Base-by-base conservation (phyloP, 2,113 vertebrate species). In the Tricholaema leucomelas region DNA sequence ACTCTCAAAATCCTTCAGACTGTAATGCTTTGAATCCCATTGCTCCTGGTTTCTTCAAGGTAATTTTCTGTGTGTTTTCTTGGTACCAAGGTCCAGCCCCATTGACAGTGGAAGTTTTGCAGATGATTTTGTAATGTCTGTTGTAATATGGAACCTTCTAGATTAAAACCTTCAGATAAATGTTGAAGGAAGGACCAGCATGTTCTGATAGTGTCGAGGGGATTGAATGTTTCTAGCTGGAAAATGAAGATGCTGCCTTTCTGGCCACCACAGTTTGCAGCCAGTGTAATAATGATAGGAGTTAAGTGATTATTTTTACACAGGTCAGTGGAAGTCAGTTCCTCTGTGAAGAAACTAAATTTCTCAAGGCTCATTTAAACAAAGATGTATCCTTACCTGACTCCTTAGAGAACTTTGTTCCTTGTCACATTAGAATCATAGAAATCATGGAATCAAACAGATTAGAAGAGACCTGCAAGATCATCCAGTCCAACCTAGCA, bases 191-290 rank as follows among this genome's bases (percentile, higher is more conserved):
- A 38, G 55, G 73, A 91, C 20, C 23, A 70, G 6, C 10, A 14
- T 73, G 12, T 75, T 92, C 28, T 82, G 67, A 27, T 52, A 33
- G 21, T 42, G 9, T 90, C 81, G 25, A 20, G 19, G 31, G 72
- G 59, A 44, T 23, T 63, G 64, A 8, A 27, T 72, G n/a, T 73
- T 90, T 78, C 63, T 70, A 28, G 40, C 30, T 66, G 36, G 56
- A 66, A 91, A 73, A 66, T 15, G 10, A 83, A 60, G 48, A 30
- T 50, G 23, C 38, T 65, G 36, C n/a, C n/a, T 52, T 85, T 90
- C 46, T 0, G 1, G 9, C 46, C 0, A 0, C 48, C 14, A 24
- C n/a, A 5, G 7, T 23, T 74, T 75, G 58, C 63, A 67, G 52
- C 35, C 74, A 40, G 14, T 0, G 0, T 54, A 54, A 33, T 48